phyloP scores from a whole-genome alignment of 2,888 invertebrate species.

The Drosophila bunnanda region DNA sequence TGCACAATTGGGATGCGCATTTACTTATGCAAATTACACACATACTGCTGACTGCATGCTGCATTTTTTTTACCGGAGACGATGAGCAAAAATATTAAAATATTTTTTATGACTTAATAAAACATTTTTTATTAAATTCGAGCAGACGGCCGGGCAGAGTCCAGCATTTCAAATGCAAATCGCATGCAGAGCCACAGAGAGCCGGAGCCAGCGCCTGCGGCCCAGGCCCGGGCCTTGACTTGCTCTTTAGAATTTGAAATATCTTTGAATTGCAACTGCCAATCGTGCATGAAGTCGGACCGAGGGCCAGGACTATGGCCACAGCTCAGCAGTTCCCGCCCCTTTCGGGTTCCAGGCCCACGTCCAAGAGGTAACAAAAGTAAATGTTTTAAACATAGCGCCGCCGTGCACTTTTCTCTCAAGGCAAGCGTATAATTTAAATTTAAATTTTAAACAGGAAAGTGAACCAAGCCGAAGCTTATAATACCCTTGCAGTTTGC shows the following conservation, averaged over 20 bases:
- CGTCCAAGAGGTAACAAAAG: slow-evolving; percentile 30
- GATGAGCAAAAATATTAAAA: slow-evolving; percentile 53
- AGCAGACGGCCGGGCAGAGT: slow-evolving; percentile 53
- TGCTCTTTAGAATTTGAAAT: slow-evolving; percentile 70
- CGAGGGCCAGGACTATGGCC: slow-evolving; percentile 20
- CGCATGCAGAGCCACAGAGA: slow-evolving; percentile 56
- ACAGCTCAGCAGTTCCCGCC: slow-evolving; percentile 14
- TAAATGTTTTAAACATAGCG: slow-evolving; percentile 74
- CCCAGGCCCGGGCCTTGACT: slow-evolving; percentile 23
- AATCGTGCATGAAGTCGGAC: slow-evolving; percentile 79
- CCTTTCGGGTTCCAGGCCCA: background rate
- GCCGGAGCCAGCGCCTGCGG: slow-evolving; percentile 41
- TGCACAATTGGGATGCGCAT: slow-evolving; percentile 75
- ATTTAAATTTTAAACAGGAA: slow-evolving; percentile 66
- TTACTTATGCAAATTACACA: slow-evolving; percentile 73
- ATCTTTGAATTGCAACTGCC: slow-evolving; percentile 82
- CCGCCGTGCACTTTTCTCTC: slow-evolving; percentile 73
- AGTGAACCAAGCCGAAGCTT: too few species aligned
- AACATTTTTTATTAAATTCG: slow-evolving; percentile 79
- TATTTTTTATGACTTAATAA: slow-evolving; percentile 79
- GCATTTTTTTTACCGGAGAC: slow-evolving; percentile 21
- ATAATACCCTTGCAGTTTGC: too few species aligned
- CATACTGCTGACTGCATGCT: background rate
- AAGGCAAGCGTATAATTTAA: slow-evolving; percentile 70
- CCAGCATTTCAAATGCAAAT: slow-evolving; percentile 70